Evolutionary conservation across 2,113 vertebrate genomes (phyloP), one percentile per base, ranked within the genome.

Genomic region (Halichoeres trimaculatus): DNA sequence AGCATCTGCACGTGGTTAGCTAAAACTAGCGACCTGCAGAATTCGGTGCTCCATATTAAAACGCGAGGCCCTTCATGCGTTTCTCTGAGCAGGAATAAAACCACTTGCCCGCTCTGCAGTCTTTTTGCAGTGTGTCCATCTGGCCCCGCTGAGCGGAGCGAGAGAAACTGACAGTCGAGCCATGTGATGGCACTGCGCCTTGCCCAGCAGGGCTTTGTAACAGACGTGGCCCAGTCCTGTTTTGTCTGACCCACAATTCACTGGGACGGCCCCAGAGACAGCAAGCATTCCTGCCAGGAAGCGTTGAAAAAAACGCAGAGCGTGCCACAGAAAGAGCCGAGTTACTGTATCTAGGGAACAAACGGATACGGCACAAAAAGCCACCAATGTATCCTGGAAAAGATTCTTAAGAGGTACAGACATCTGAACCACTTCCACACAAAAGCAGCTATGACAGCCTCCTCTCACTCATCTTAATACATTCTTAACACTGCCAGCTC

Each of bases 231-330:
- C 58, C 77, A 56, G 62, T 80, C 72, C 77, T 76, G 78, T 85
- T 85, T 79, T 71, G 78, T 86, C 86, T 83, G 83, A 83, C 85
- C 88, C 85, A 88, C 84, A 89, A 83, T 89, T 78, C 83, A 78
- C 54, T 61, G 40, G 76, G 71, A 83, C 22, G 5, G 66, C 66
- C 75, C 70, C 56, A 26, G 66, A 80, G 71, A 73, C 70, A 43
- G 23, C 60, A 26, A 52, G 47, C 47, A 35, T 66, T 53, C 14
- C 64, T 83, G 71, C 83, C 70, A 73, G 60, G 23, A 57, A 56
- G 54, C 65, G 48, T 35, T 30, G 35, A 30, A 80, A 30, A 62
- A 59, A 60, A 69, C 81, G 68, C 22, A 51, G 34, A 83, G 23
- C 66, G 66, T 20, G 34, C 67, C 68, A 69, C 75, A 76, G 73